phyloP scores from a whole-genome alignment of 2,797 vertebrate genomes.

The Myripristis murdjan region DNA sequence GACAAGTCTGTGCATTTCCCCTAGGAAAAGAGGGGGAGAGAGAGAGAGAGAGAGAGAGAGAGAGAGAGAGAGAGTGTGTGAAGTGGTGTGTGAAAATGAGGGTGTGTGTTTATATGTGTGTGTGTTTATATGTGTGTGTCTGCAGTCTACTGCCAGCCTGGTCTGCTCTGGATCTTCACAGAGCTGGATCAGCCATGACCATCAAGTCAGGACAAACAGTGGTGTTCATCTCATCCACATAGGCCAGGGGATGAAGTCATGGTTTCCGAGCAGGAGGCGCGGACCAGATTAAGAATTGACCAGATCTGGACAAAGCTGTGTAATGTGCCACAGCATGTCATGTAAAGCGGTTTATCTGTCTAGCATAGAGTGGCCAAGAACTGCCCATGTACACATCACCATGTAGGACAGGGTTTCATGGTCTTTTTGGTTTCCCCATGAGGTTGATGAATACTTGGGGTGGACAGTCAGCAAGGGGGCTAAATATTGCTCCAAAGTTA shows the following conservation, averaged over 20 bases:
- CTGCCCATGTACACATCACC: constrained; percentile 20
- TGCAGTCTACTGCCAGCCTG: neutral
- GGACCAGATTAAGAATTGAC: constrained; percentile 22
- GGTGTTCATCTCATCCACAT: constrained; percentile 32
- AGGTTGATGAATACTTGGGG: neutral
- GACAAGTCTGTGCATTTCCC: constrained; percentile 12
- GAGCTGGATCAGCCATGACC: constrained; percentile 24
- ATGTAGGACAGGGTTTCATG: neutral
- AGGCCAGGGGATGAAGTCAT: constrained; percentile 41
- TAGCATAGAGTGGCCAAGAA: constrained; percentile 3
- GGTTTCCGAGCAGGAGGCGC: constrained; percentile 18
- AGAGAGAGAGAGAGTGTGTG: constrained; percentile 22
- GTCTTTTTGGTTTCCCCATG: constrained; percentile 3
- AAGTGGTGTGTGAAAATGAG: neutral
- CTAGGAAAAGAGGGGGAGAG: neutral
- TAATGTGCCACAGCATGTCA: constrained; percentile 6
- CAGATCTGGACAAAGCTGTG: constrained; percentile 18
- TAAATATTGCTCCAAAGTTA: too few relatives aligned
- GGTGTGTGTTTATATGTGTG: neutral
- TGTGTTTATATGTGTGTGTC: neutral
- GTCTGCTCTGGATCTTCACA: constrained; percentile 14
- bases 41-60: constrained; percentile 20
- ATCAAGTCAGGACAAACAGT: constrained; percentile 11
- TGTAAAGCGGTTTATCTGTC: constrained; percentile 15
- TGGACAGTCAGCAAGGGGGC: too few relatives aligned